These are phyloP conservation scores for Catamblyrhynchus diadema DNA, from an alignment of 2,797 vertebrate genomes.

Conservation along the genomic window DNA sequence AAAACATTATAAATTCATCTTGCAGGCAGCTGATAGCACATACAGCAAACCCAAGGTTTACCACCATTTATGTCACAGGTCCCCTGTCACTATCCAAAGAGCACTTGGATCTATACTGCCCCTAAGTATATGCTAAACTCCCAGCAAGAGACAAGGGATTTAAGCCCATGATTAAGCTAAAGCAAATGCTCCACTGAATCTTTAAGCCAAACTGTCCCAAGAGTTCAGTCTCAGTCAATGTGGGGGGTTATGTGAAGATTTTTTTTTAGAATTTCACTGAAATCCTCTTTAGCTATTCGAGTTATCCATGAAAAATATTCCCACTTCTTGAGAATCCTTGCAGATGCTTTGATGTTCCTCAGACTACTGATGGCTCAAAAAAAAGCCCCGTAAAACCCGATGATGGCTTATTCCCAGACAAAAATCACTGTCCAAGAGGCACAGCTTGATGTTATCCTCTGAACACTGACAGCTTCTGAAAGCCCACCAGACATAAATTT, in stretches of 20 bases:
- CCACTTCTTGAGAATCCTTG: background rate
- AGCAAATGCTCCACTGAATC: background rate
- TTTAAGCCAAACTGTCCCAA: background rate
- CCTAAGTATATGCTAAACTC: background rate
- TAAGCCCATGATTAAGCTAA: background rate
- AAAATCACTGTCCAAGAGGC: background rate
- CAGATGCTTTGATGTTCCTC: conserved; percentile 36
- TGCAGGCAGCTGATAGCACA: background rate
- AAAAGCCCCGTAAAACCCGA: background rate
- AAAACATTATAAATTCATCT: background rate
- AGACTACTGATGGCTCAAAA: background rate
- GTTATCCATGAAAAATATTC: background rate
- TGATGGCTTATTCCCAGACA: background rate
- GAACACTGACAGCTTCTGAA: background rate
- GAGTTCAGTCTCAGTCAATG: background rate
- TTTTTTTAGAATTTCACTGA: background rate
- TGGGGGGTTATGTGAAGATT: background rate
- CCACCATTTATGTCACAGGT: background rate
- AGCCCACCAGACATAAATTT: background rate
- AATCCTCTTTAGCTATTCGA: conserved; percentile 21
- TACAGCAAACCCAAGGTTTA: background rate
- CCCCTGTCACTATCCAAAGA: background rate
- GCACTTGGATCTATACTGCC: background rate
- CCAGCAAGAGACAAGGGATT: background rate
- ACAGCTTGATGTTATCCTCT: conserved; percentile 11